phyloP scores from a whole-genome alignment of 2,113 vertebrate genomes.

The Istiophorus platypterus region DNA sequence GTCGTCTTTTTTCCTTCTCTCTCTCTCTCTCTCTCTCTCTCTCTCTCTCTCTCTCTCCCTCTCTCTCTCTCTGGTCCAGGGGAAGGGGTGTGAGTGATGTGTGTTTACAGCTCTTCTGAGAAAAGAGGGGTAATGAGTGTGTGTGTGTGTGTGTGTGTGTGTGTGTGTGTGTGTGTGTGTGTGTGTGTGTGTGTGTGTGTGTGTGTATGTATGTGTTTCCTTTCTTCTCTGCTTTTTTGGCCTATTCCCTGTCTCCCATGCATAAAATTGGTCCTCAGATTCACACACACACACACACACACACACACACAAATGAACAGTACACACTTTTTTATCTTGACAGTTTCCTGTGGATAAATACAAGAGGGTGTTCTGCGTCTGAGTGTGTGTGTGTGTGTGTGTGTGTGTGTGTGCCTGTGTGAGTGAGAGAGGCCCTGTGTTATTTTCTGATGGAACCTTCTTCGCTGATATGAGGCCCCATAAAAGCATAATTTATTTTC shows the following conservation, averaged over 20 bases:
- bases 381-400: slow-evolving; percentile 1
- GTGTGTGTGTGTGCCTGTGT: neutral
- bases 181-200: slow-evolving; percentile 31
- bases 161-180: neutral
- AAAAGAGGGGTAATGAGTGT: slow-evolving; percentile 20
- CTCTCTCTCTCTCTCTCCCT: neutral
- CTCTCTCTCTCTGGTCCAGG: neutral
- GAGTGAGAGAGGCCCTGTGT: neutral
- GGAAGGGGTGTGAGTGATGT: slow-evolving; percentile 50
- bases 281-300: neutral
- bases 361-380: slow-evolving; percentile 26
- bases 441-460: neutral
- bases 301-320: neutral
- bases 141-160: neutral
- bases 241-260: slow-evolving; percentile 62
- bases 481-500: neutral
- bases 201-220: slow-evolving; percentile 65
- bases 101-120: slow-evolving; percentile 62
- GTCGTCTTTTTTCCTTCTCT: neutral
- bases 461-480: neutral
- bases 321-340: slow-evolving; percentile 57
- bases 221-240: slow-evolving; percentile 60
- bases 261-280: slow-evolving; percentile 65
- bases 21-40: slow-evolving; percentile 14
- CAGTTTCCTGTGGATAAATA: slow-evolving; percentile 73